phyloP scores from a whole-genome alignment of 2,113 vertebrate genomes.

The Nothocercus nigrocapillus region DNA sequence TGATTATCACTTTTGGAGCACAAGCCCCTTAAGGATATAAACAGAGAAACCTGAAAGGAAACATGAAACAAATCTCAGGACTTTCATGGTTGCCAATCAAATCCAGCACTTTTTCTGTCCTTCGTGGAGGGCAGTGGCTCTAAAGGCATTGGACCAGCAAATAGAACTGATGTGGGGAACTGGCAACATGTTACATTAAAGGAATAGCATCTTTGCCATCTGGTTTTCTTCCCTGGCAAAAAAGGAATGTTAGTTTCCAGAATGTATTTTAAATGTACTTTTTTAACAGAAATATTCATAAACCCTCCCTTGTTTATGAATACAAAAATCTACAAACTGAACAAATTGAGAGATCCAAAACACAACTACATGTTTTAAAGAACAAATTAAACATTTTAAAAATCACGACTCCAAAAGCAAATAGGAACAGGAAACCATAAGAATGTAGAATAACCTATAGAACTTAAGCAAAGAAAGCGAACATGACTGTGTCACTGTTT shows the following conservation, averaged over 20 bases:
- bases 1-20: not conserved
- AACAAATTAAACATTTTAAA: not conserved
- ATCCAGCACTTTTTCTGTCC: not conserved
- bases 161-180: not conserved
- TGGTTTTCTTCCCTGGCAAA: not conserved
- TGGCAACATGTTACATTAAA: not conserved
- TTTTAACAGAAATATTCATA: not conserved
- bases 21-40: not conserved
- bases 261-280: not conserved
- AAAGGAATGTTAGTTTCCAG: not conserved
- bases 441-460: not conserved
- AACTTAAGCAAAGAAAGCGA: not conserved
- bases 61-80: too few species aligned
- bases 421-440: not conserved
- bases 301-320: not conserved
- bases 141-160: not conserved
- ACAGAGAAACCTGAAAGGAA: not conserved
- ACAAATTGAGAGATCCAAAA: not conserved
- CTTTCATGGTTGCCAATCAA: not conserved
- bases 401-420: not conserved
- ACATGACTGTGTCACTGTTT: not conserved
- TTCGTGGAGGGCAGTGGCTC: not conserved
- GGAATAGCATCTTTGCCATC: not conserved
- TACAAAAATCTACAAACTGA: not conserved
- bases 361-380: not conserved